Evolutionary conservation across 2,888 invertebrate species (phyloP), one percentile per base, ranked within the genome.

Genomic region (Saturnia pavonia): DNA sequence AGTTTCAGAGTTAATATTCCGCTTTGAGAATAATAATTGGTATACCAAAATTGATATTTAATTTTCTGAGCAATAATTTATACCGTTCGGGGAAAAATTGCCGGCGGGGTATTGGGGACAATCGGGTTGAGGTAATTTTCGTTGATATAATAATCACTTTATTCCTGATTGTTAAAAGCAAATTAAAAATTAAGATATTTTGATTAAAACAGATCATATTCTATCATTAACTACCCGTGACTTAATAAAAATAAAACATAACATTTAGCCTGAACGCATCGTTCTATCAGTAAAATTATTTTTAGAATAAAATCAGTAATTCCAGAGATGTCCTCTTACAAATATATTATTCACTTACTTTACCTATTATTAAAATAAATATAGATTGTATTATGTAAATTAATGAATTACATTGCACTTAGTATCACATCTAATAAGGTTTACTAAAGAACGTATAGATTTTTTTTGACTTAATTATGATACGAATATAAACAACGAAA

Each of bases 1-100:
- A 68, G 42, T 68, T 68, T 65, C 8, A 16, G 43, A 40, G 42
- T 66, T 69, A 71, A 57, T 57, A 25, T 69, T 73, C 67, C 68
- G 19, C 25, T 69, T 40, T 57, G 68, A 45, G 34, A 69, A 51
- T 68, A 63, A 70, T 67, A n/a, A 71, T 71, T 69, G 43, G 25
- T 48, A 27, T 48, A 48, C 40, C 48, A 34, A 60, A 65, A 71
- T 68, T n/a, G 27, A 68, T 71, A 48, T 71, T 71, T 45, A 54
- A 70, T 67, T 68, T 63, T 66, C 43, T 25, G 19, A 45, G 67
- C 43, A 22, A 27, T 57, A 60, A 57, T 34, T 57, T 25, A 27
- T 11, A 34, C n/a, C 25, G 51, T 68, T 54, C n/a, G 65, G n/a
- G 4, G 40, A 27, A 51, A 68, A 4, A 12, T 54, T 40, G 40